Percentiles rank a stretch among this genome's conserved stretches.
These are phyloP conservation scores for Caenorhabditis sp. DNA, from an alignment of 2,888 invertebrate species.

Conservation along the genomic window DNA sequence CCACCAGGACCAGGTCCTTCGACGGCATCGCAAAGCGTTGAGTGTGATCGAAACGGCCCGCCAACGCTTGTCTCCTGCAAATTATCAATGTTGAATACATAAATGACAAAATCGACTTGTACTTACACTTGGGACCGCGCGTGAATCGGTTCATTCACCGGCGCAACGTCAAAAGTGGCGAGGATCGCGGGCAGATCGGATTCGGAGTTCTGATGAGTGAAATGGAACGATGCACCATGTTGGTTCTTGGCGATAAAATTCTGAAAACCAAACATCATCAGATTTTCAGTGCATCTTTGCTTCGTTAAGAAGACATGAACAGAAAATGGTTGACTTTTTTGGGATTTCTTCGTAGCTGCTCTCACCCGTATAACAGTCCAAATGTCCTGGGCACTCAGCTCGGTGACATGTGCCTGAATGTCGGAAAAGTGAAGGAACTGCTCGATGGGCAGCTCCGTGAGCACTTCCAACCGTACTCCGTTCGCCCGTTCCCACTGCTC, in stretches of 20 bases:
- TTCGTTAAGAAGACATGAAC: too few relatives aligned
- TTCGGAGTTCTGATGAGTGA: slow-evolving; percentile 12
- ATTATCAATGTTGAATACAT: too few relatives aligned
- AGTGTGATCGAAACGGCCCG: slow-evolving; percentile 23
- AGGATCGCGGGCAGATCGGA: slow-evolving; percentile 18
- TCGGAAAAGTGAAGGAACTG: slow-evolving; percentile 1
- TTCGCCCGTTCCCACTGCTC: slow-evolving; percentile 8
- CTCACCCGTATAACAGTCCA: slow-evolving; percentile 32
- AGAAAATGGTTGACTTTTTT: too few relatives aligned
- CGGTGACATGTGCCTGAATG: slow-evolving; percentile 21
- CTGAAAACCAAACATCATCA: too few relatives aligned
- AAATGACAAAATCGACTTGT: too few relatives aligned
- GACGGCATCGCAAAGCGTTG: slow-evolving; percentile 29
- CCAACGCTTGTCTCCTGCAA: slow-evolving; percentile 20
- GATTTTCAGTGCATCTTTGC: too few relatives aligned
- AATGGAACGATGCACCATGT: slow-evolving; percentile 24
- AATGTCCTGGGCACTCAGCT: slow-evolving; percentile 7
- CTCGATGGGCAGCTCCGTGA: background rate
- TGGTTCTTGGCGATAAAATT: slow-evolving; percentile 8
- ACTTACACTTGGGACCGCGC: slow-evolving; percentile 17
- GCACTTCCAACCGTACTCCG: slow-evolving; percentile 9
- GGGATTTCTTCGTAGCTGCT: too few relatives aligned
- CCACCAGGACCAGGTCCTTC: background rate
- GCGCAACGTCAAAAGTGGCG: background rate
- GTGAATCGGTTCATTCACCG: slow-evolving; percentile 8